Base-by-base conservation (phyloP, 2,113 vertebrate genomes). In the Eclectus roratus region DNA sequence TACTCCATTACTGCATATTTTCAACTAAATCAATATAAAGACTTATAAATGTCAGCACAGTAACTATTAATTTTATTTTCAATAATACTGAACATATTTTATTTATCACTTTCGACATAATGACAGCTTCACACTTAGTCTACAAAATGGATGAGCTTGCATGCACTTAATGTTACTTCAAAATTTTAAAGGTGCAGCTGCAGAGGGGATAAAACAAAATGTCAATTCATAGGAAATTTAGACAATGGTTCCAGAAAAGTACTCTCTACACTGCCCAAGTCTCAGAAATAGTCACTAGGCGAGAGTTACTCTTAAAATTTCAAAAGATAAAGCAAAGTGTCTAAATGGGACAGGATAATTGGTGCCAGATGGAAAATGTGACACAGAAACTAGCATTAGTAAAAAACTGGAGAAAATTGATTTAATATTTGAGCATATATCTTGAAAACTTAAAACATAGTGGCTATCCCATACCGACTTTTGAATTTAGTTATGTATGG, bases 111-210 rank as follows among this genome's bases (percentile, higher is more conserved):
- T 21, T 39, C 19, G 77, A 66, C 6, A 50, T 23, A 68, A 79
- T 70, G 16, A 29, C 21, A 58, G 9, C 49, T 80, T 58, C 60
- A 43, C 9, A 49, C 3, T 1, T 60, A 46, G 6, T 58, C 11
- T 72, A 72, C 88, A 76, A 60, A 72, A 74, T 17, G 2, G 16
- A 56, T 52, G 11, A 69, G 10, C 16, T 31, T 70, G 18, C 8
- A 18, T 1, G 2, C 9, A 31, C 8, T 73, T 50, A 0, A 0
- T 24, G 0, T 69, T 63, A 25, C 33, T 56, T 85, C 27, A 69
- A 25, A 69, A 72, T 52, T 63, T 76, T 68, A 33, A 79, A 79
- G 10, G 3, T 61, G 1, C 16, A 49, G 13, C 27, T 58, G 5
- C 28, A 71, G n/a, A 71, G 35, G 6, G 6, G 39, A 7, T 25